phyloP scores from a whole-genome alignment of 37 sponge, comb jelly and placozoan genomes.

The Spongilla lacustris region DNA sequence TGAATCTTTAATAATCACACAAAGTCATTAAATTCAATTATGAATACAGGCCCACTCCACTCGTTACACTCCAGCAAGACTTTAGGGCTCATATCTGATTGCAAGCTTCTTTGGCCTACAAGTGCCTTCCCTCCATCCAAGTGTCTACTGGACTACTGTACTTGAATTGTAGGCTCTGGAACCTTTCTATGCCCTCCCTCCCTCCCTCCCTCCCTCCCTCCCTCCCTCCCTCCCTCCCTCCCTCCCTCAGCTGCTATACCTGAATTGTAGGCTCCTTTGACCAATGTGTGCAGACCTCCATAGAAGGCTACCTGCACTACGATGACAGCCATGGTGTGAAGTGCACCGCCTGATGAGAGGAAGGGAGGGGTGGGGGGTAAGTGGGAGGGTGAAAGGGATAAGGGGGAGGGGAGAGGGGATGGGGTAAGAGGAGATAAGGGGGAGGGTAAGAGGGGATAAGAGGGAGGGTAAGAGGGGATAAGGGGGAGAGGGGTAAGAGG shows the following conservation, averaged over 20 bases:
- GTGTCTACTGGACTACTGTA: too few species aligned
- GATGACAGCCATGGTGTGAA: conserved; percentile 61
- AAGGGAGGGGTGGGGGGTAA: not conserved
- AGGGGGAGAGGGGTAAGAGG: not conserved
- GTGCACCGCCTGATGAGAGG: conserved; percentile 44
- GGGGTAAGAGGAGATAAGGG: conserved; percentile 15
- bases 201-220: conserved; percentile 8
- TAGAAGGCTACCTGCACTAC: conserved; percentile 70
- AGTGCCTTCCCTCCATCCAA: too few species aligned
- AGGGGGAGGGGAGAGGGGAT: conserved; percentile 30
- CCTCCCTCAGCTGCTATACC: conserved; percentile 30
- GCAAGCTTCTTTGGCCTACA: too few species aligned
- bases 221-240: not conserved
- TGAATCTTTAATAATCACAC: too few species aligned
- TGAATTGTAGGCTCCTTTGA: conserved; percentile 93
- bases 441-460: not conserved
- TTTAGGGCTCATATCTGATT: too few species aligned
- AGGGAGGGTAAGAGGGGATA: not conserved
- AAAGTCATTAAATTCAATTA: too few species aligned
- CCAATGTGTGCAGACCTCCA: conserved; percentile 85
- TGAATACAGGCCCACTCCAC: too few species aligned
- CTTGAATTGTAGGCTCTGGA: not conserved
- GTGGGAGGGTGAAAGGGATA: conserved; percentile 3
- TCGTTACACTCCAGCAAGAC: too few species aligned
- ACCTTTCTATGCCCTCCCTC: not conserved